A percentile compares a stretch with the other conserved stretches of the same genome.
These are phyloP conservation scores for Taphrorychus bicolor DNA, from an alignment of 2,888 invertebrate species.

Conservation along the genomic window DNA sequence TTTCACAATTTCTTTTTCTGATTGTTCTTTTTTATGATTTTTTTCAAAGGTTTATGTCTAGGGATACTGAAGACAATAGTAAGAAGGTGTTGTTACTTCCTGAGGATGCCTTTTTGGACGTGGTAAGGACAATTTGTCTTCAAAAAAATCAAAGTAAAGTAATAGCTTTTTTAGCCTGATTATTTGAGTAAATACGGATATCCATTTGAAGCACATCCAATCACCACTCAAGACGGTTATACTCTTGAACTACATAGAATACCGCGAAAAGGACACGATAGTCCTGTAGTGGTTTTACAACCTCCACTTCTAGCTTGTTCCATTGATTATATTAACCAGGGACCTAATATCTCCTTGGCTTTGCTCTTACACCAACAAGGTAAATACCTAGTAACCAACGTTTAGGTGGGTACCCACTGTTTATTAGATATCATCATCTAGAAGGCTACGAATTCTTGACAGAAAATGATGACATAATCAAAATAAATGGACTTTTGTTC, in stretches of 20 bases:
- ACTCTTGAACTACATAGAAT: constrained; percentile 78
- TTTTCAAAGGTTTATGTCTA: not conserved
- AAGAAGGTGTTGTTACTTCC: not conserved
- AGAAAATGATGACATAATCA: no score
- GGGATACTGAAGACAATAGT: not conserved
- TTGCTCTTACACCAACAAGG: constrained; percentile 44
- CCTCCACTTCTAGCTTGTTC: constrained; percentile 42
- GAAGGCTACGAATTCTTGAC: no score
- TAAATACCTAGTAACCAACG: constrained; percentile 22
- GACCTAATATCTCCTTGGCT: constrained; percentile 42
- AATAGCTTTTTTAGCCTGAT: constrained; percentile 54
- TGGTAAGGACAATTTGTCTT: not conserved
- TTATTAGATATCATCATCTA: no score
- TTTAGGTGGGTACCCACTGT: no score
- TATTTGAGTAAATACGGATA: constrained; percentile 70
- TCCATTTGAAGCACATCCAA: constrained; percentile 67
- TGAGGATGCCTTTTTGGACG: not conserved
- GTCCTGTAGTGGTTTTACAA: constrained; percentile 34
- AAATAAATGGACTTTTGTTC: no score
- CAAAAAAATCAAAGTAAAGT: no score
- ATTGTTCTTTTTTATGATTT: not conserved
- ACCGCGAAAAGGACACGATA: constrained; percentile 55
- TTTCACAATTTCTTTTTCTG: not conserved
- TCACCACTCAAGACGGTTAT: constrained; percentile 79
- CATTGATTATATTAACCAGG: constrained; percentile 43